Conservation (phyloP, 2,113 vertebrate species). For the Mastomys natalensis region DNA sequence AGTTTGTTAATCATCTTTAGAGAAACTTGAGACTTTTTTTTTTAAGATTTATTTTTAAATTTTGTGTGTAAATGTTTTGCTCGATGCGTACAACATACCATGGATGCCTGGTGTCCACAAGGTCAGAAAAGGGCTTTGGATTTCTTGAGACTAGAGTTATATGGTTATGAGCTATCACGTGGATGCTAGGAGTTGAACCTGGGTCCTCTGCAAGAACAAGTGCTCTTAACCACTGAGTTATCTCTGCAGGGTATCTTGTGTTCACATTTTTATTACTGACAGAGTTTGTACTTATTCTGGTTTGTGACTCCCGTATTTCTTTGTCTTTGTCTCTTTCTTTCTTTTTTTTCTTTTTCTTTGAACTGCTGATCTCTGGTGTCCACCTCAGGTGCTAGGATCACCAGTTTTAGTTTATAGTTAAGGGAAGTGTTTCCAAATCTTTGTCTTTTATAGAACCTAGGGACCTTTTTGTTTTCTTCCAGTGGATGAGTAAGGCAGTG, state of each 20-base stretch:
- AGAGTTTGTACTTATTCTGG: not conserved
- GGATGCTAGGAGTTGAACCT: not conserved
- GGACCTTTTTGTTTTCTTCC: not conserved
- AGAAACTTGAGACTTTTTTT: slow-evolving; percentile 28
- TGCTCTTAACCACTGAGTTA: not conserved
- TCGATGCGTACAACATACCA: not conserved
- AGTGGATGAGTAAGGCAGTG: not conserved
- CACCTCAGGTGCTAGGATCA: not conserved
- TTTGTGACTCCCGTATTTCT: not conserved
- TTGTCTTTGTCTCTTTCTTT: not conserved
- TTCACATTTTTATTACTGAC: slow-evolving; percentile 17
- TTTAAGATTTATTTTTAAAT: not conserved
- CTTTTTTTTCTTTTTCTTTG: not conserved
- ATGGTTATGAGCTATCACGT: not conserved
- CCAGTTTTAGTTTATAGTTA: not conserved
- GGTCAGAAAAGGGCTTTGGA: not conserved
- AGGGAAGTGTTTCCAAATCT: not conserved
- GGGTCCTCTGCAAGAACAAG: not conserved
- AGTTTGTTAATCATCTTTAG: not conserved
- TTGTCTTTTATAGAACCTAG: not conserved
- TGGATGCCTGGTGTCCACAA: not conserved
- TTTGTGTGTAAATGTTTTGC: not conserved
- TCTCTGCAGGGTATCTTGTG: not conserved
- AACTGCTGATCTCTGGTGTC: not conserved
- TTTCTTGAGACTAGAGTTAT: not conserved